Conservation (phyloP, 2,888 invertebrate species). For the Phortica magna region DNA sequence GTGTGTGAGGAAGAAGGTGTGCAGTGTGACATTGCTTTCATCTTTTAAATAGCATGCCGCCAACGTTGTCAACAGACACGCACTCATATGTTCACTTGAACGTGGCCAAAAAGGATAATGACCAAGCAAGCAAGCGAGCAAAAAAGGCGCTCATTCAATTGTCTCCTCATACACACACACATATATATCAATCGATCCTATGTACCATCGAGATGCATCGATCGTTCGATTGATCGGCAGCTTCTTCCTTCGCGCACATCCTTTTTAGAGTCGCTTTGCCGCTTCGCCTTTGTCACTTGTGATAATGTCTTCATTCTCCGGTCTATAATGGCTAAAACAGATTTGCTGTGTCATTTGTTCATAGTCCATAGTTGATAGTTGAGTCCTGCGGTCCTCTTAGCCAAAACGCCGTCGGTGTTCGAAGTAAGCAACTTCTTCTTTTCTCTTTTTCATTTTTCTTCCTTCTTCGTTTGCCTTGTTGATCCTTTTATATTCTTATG, state of each 20-base stretch:
- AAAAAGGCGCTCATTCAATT: neutral
- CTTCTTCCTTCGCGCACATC: neutral
- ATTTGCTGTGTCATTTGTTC: slow-evolving; percentile 12
- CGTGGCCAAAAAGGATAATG: slow-evolving; percentile 31
- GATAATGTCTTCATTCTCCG: neutral
- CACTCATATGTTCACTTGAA: slow-evolving; percentile 4
- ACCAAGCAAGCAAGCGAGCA: slow-evolving; percentile 9
- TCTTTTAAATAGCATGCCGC: slow-evolving; percentile 28
- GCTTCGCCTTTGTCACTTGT: neutral
- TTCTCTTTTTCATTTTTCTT: too few species aligned
- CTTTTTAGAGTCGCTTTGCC: neutral
- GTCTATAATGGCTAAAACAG: neutral
- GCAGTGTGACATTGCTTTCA: neutral
- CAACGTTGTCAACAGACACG: neutral
- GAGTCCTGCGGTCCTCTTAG: neutral
- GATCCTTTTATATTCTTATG: slow-evolving; percentile 16
- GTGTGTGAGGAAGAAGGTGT: neutral
- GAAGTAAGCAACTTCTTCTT: too few species aligned
- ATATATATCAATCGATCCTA: too few species aligned
- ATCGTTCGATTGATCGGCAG: too few species aligned
- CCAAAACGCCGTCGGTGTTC: neutral
- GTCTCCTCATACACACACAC: too few species aligned
- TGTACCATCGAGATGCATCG: too few species aligned
- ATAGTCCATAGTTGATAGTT: neutral
- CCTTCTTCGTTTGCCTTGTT: neutral